These are phyloP conservation scores for Chlorops oryzae DNA, from an alignment of 1,140 invertebrate genomes.

Conservation along the genomic window DNA sequence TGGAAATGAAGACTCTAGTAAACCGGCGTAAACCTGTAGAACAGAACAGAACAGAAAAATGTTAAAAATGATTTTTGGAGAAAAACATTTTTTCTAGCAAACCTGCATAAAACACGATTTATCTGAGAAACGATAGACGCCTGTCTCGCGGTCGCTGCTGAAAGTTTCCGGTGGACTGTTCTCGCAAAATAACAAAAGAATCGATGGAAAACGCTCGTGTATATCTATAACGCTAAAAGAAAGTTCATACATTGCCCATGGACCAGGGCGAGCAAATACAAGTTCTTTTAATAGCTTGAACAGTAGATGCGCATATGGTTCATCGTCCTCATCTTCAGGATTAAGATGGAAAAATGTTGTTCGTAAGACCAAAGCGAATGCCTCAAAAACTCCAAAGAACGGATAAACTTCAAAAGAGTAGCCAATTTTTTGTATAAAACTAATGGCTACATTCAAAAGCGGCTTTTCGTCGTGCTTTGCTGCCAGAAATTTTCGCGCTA, in stretches of 20 bases:
- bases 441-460: slow-evolving; percentile 24
- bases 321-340: background rate
- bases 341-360: slow-evolving; percentile 22
- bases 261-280: slow-evolving; percentile 32
- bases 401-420: slow-evolving; percentile 29
- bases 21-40: slow-evolving; percentile 29
- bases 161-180: slow-evolving; percentile 27
- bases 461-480: slow-evolving; percentile 21
- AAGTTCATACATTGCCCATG: slow-evolving; percentile 32
- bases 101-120: slow-evolving; percentile 38
- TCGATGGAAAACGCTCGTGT: slow-evolving; percentile 13
- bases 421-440: slow-evolving; percentile 30
- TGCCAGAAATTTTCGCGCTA: slow-evolving; percentile 19
- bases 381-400: slow-evolving; percentile 34
- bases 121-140: slow-evolving; percentile 30
- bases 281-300: slow-evolving; percentile 29
- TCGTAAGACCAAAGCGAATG: slow-evolving; percentile 22
- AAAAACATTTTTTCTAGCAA: background rate
- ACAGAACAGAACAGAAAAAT: no score
- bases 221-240: slow-evolving; percentile 29
- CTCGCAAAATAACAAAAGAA: slow-evolving; percentile 24
- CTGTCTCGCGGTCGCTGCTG: slow-evolving; percentile 30
- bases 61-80: background rate
- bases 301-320: slow-evolving; percentile 17
- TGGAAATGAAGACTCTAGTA: slow-evolving; percentile 34